phyloP scores from a whole-genome alignment of 1,140 invertebrate genomes.

The Heliconius hewitsoni region DNA sequence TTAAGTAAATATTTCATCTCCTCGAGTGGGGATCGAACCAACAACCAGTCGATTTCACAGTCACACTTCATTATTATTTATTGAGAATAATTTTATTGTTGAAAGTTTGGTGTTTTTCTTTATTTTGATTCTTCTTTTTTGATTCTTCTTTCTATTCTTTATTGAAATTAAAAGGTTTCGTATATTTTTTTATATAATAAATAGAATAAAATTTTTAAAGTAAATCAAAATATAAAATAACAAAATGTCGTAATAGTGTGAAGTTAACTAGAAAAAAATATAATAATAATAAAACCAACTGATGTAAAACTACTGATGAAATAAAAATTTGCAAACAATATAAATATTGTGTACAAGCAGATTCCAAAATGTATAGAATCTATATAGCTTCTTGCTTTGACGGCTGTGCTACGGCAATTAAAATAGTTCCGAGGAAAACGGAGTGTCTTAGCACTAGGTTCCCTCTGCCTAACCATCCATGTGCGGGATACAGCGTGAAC shows the following conservation, averaged over 20 bases:
- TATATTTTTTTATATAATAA: constrained; percentile 15
- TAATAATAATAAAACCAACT: constrained; percentile 10
- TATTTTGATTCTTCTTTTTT: too few relatives aligned
- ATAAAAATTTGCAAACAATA: constrained; percentile 41
- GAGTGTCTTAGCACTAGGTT: too few relatives aligned
- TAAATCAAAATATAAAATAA: too few relatives aligned
- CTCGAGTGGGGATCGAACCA: constrained; percentile 46
- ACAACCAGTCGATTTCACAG: too few relatives aligned
- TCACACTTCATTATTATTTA: constrained; percentile 39
- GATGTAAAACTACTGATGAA: constrained; percentile 52
- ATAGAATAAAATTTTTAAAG: neutral
- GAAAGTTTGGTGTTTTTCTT: neutral
- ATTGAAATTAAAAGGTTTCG: too few relatives aligned
- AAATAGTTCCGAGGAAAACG: too few relatives aligned
- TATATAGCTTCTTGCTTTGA: constrained; percentile 63
- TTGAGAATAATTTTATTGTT: constrained; percentile 1
- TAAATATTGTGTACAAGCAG: constrained; percentile 48
- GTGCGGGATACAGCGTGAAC: too few relatives aligned
- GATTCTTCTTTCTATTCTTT: too few relatives aligned
- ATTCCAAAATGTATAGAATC: constrained; percentile 70
- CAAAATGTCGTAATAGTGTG: too few relatives aligned
- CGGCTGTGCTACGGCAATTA: constrained; percentile 78
- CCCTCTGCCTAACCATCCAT: too few relatives aligned
- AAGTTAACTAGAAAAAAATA: neutral
- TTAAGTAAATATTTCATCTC: constrained; percentile 61